phyloP scores from a whole-genome alignment of 2,797 vertebrate species.

The Lagocephalus sceleratus region DNA sequence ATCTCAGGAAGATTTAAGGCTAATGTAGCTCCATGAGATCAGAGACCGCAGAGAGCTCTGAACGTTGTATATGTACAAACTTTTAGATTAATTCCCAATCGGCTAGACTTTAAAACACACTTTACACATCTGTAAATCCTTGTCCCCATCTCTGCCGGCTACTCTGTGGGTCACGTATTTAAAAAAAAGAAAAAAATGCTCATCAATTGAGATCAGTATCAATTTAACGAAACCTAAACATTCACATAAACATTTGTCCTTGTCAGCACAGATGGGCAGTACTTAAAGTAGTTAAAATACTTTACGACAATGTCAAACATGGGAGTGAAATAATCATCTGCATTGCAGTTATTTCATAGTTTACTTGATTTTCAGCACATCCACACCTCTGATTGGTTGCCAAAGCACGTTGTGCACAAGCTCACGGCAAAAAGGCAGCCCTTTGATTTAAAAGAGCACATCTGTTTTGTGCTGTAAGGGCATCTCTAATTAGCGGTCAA shows the following conservation, averaged over 20 bases:
- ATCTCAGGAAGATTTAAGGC: slow-evolving; percentile 10
- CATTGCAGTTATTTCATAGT: background rate
- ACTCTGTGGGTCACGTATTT: background rate
- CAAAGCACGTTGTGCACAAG: too few relatives aligned
- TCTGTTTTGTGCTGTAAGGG: slow-evolving; percentile 35
- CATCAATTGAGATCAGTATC: slow-evolving; percentile 16
- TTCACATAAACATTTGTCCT: background rate
- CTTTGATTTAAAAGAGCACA: slow-evolving; percentile 40
- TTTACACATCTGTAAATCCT: slow-evolving; percentile 20
- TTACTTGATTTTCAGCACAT: background rate
- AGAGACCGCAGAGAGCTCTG: too few relatives aligned
- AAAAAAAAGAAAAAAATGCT: background rate
- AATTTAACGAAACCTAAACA: slow-evolving; percentile 23
- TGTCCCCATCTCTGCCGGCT: slow-evolving; percentile 2
- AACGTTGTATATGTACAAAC: too few relatives aligned
- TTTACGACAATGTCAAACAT: too few relatives aligned
- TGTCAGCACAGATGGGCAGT: slow-evolving; percentile 10
- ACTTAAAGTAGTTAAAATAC: too few relatives aligned
- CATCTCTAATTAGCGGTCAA: slow-evolving; percentile 53
- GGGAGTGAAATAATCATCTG: too few relatives aligned
- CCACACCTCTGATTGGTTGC: too few relatives aligned
- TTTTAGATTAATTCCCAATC: too few relatives aligned
- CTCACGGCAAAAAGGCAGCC: background rate
- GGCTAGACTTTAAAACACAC: too few relatives aligned
- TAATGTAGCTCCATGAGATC: too few relatives aligned